phyloP scores from a whole-genome alignment of 2,113 vertebrate genomes.

The Hippoglossus stenolepis region DNA sequence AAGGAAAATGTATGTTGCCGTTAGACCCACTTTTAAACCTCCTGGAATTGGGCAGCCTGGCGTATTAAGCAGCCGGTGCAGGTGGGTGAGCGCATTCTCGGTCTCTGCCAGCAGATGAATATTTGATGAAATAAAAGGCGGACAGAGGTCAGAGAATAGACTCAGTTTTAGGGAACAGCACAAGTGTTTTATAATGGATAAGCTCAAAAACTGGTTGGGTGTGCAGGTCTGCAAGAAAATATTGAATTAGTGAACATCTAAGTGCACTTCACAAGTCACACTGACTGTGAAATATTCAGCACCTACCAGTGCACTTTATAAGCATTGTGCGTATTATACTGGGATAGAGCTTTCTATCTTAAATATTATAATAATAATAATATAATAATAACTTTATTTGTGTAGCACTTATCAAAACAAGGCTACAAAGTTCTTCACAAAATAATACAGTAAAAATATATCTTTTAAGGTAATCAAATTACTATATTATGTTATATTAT shows the following conservation, averaged over 20 bases:
- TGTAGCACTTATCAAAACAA: no score
- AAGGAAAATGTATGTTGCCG: constrained; percentile 25
- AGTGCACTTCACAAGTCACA: constrained; percentile 37
- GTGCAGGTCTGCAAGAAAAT: constrained; percentile 15
- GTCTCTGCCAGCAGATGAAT: constrained; percentile 48
- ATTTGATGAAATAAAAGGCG: constrained; percentile 59
- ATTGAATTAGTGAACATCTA: constrained; percentile 39
- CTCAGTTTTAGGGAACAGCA: constrained; percentile 36
- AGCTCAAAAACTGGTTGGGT: constrained; percentile 21
- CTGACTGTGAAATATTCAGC: constrained; percentile 46
- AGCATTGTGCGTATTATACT: constrained; percentile 28
- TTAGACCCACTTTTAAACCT: background rate
- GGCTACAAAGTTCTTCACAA: no score
- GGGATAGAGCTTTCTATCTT: constrained; percentile 1
- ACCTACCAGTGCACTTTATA: constrained; percentile 26
- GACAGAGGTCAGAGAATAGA: constrained; percentile 48
- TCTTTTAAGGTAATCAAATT: constrained; percentile 16
- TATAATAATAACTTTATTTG: no score
- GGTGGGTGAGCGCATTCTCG: constrained; percentile 51
- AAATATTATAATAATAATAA: background rate
- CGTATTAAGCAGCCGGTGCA: background rate
- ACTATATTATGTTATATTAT: background rate
- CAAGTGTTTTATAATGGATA: constrained; percentile 57
- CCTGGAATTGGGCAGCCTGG: constrained; percentile 21
- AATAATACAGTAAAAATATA: background rate